These are phyloP conservation scores for Xerus inauris DNA, from an alignment of 2,113 vertebrate species.

Conservation along the genomic window DNA sequence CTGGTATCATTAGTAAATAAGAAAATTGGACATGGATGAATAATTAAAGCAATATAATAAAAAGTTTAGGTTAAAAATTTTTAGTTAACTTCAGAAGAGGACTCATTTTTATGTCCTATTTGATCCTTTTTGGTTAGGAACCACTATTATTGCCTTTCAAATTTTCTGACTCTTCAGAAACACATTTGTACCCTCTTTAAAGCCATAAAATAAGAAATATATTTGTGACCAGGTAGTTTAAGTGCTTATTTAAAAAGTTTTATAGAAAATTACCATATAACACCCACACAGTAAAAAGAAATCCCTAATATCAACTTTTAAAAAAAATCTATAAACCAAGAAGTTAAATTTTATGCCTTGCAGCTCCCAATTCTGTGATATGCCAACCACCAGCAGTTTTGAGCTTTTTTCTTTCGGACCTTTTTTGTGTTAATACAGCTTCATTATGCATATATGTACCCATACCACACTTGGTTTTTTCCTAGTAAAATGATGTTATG, in stretches of 20 bases:
- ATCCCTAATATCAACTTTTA: neutral
- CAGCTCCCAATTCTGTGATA: neutral
- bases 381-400: neutral
- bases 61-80: constrained; percentile 18
- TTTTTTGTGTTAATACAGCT: neutral
- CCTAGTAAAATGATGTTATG: constrained; percentile 27
- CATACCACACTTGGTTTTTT: neutral
- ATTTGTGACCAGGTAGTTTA: constrained; percentile 47
- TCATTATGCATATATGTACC: neutral
- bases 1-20: constrained; percentile 7
- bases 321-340: neutral
- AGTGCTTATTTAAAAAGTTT: constrained; percentile 31
- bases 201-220: constrained; percentile 5
- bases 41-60: neutral
- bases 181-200: constrained; percentile 20
- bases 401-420: constrained; percentile 6
- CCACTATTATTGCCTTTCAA: neutral
- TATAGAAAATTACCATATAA: constrained; percentile 44
- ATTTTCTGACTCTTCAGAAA: constrained; percentile 44
- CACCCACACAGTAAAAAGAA: neutral
- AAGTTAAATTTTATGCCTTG: constrained; percentile 24
- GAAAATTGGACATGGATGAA: neutral
- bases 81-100: neutral
- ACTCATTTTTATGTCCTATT: neutral
- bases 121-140: constrained; percentile 22